Evolutionary conservation across 2,888 invertebrate species (phyloP).

Genomic region (Nezara viridula): DNA sequence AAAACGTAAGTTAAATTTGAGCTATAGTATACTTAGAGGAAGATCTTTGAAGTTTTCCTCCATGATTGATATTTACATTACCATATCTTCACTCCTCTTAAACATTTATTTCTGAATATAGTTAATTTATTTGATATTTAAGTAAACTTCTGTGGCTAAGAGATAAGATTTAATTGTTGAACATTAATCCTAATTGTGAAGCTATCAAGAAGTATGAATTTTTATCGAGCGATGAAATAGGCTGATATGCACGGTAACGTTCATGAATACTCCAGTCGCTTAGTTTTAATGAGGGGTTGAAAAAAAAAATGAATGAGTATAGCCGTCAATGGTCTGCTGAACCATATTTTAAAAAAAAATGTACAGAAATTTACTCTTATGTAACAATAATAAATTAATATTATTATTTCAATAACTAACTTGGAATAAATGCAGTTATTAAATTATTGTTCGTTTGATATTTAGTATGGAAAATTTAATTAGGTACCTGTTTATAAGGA

Average conservation of each 20-base stretch:
- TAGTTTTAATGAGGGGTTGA: conserved; percentile 1
- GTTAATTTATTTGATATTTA: not conserved
- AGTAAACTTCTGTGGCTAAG: not conserved
- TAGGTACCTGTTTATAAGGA: too few species aligned
- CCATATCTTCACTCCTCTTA: not conserved
- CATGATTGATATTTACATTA: not conserved
- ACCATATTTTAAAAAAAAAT: not conserved
- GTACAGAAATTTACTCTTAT: too few species aligned
- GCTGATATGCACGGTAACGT: conserved; percentile 15
- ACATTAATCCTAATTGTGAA: not conserved
- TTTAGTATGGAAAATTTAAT: too few species aligned
- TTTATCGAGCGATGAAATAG: not conserved
- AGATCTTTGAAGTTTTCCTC: not conserved
- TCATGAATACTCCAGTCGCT: not conserved
- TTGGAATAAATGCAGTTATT: too few species aligned
- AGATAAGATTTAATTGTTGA: conserved; percentile 13
- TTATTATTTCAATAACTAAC: too few species aligned
- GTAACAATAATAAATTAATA: not conserved
- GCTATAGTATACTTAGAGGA: too few species aligned
- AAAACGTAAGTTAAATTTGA: too few species aligned
- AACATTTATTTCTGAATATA: not conserved
- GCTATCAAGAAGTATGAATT: not conserved
- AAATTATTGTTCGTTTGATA: too few species aligned
- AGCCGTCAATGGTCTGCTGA: not conserved
- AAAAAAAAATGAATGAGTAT: not conserved